A percentile compares a stretch with the other conserved stretches of the same genome.
These are phyloP conservation scores for Chalcosyrphus nemorum DNA, from an alignment of 2,888 invertebrate genomes.

Conservation along the genomic window DNA sequence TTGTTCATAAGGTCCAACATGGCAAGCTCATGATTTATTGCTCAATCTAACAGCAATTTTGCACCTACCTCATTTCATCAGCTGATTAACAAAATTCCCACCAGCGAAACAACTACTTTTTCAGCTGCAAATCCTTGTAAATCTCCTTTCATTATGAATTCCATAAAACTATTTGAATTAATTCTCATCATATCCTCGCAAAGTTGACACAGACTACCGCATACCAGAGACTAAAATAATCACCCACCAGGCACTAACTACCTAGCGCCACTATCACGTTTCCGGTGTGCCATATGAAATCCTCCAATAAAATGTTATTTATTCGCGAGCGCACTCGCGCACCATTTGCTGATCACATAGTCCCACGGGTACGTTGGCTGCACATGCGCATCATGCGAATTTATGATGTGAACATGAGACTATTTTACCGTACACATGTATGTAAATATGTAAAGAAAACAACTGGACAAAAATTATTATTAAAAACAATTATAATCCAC, in stretches of 20 bases:
- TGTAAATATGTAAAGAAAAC: too few species aligned
- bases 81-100: background rate
- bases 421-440: slow-evolving; percentile 33
- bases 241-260: slow-evolving; percentile 41
- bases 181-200: slow-evolving; percentile 11
- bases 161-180: slow-evolving; percentile 17
- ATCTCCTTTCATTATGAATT: slow-evolving; percentile 10
- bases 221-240: slow-evolving; percentile 36
- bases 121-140: background rate
- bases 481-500: slow-evolving; percentile 59
- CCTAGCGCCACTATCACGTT: slow-evolving; percentile 49
- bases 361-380: slow-evolving; percentile 34
- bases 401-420: slow-evolving; percentile 59
- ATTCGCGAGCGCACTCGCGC: background rate
- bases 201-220: slow-evolving; percentile 28
- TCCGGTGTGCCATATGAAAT: slow-evolving; percentile 61
- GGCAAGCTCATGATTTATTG: background rate
- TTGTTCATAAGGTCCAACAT: too few species aligned
- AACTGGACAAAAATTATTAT: slow-evolving; percentile 29
- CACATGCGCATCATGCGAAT: slow-evolving; percentile 41
- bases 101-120: background rate
- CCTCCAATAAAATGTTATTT: slow-evolving; percentile 24
- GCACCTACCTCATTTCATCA: background rate
- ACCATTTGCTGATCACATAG: background rate
- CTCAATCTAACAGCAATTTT: too few species aligned